Percentiles rank a stretch among this genome's conserved stretches.
These are phyloP conservation scores for Takifugu bimaculatus DNA, from an alignment of 2,113 vertebrate species.

Conservation along the genomic window DNA sequence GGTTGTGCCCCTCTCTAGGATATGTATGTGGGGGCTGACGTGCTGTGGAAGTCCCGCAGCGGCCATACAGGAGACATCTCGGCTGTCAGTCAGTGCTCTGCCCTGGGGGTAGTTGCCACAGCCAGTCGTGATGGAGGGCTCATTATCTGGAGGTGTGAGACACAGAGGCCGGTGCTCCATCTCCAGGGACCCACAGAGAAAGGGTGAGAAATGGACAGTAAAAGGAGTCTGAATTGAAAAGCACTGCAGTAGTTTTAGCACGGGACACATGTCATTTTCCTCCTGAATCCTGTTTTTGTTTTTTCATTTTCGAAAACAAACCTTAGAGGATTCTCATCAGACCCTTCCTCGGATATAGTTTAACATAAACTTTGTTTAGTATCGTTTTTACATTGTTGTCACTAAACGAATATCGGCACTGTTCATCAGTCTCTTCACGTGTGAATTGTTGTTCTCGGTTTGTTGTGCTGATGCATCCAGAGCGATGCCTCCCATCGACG, in stretches of 20 bases:
- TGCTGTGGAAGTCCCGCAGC: conserved; percentile 50
- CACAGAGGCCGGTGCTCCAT: conserved; percentile 32
- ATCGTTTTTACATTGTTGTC: neutral
- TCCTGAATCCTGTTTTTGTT: too few species aligned
- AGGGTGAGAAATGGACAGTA: conserved; percentile 18
- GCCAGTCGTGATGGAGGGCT: conserved; percentile 61
- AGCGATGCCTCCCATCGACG: conserved; percentile 35
- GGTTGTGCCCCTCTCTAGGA: conserved; percentile 28
- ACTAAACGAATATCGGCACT: too few species aligned
- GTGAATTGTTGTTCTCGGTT: neutral
- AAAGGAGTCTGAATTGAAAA: too few species aligned
- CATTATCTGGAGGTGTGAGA: conserved; percentile 54
- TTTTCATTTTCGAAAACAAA: too few species aligned
- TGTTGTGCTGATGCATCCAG: conserved; percentile 20
- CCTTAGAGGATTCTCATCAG: too few species aligned
- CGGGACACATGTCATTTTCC: too few species aligned
- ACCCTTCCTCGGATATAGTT: too few species aligned
- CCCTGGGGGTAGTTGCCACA: conserved; percentile 52
- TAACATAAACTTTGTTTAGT: too few species aligned
- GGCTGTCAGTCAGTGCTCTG: conserved; percentile 38
- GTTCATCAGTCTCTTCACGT: neutral
- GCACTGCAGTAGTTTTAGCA: too few species aligned
- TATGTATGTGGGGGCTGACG: conserved; percentile 34
- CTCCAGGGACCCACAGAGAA: conserved; percentile 13
- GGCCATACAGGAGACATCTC: conserved; percentile 49